Evolutionary conservation across 2,113 vertebrate genomes (phyloP).

Genomic region (Strigops habroptila): DNA sequence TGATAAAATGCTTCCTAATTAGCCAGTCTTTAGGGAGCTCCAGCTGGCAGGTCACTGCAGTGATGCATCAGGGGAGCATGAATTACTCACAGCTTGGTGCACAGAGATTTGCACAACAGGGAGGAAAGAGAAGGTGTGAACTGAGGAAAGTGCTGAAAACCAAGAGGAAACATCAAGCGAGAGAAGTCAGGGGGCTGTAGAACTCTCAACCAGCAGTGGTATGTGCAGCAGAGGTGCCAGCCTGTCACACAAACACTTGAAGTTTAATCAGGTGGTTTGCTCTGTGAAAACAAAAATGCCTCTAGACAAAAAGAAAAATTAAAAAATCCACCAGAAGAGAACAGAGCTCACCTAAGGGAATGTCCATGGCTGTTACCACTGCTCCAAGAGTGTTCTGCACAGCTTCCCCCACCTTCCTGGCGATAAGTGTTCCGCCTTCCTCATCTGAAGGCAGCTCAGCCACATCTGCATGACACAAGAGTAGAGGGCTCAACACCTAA

Average conservation of each 20-base stretch:
- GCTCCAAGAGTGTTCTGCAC: constrained; percentile 96
- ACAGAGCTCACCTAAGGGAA: constrained; percentile 87
- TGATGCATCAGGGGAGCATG: background rate
- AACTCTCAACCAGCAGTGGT: background rate
- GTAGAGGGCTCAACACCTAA: background rate
- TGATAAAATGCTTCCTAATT: background rate
- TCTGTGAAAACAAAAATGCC: background rate
- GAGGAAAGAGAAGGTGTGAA: background rate
- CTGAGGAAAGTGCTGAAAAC: background rate
- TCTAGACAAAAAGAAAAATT: background rate
- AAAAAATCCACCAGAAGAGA: background rate
- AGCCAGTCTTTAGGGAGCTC: background rate
- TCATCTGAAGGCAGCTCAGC: constrained; percentile 88
- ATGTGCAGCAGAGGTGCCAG: background rate
- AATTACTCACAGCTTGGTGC: background rate
- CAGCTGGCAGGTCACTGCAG: background rate
- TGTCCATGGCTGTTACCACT: constrained; percentile 95
- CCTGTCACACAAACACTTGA: background rate
- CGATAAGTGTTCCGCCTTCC: constrained; percentile 91
- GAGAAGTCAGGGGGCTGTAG: background rate
- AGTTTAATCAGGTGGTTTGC: background rate
- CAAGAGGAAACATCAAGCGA: background rate
- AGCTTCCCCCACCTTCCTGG: constrained; percentile 94
- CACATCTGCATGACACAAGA: constrained; percentile 76
- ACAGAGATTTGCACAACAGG: background rate